Evolutionary conservation across 2,888 invertebrate genomes (phyloP).

Genomic region (Tenthredo amoena): DNA sequence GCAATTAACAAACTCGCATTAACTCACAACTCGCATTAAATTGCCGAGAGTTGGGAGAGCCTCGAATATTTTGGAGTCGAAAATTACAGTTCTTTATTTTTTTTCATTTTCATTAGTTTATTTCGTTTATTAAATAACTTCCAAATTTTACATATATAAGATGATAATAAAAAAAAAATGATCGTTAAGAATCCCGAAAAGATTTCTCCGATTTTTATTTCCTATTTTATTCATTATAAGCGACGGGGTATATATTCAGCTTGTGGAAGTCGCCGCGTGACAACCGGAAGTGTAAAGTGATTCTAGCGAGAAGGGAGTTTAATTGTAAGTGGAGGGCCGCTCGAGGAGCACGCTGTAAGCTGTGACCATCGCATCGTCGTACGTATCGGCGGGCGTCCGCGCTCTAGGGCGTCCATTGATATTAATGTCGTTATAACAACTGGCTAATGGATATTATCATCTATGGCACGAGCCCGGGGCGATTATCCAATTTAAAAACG

Average conservation of each 20-base stretch:
- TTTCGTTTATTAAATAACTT: background rate
- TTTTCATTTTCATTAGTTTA: background rate
- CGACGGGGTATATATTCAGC: background rate
- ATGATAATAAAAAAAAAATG: too few relatives aligned
- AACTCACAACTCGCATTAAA: conserved; percentile 5
- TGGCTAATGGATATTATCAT: conserved; percentile 65
- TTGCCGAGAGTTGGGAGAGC: conserved; percentile 41
- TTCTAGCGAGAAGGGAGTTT: conserved; percentile 15
- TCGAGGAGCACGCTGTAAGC: background rate
- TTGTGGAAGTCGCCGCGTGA: background rate
- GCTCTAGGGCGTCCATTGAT: conserved; percentile 63
- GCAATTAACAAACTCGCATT: conserved; percentile 12
- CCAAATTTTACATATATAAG: too few relatives aligned
- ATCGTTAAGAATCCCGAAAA: too few relatives aligned
- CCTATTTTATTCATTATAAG: too few relatives aligned
- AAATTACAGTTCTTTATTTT: background rate
- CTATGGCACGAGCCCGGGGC: conserved; percentile 67
- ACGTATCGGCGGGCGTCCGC: conserved; percentile 27
- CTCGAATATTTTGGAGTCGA: background rate
- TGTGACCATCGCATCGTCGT: too few relatives aligned
- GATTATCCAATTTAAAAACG: conserved; percentile 66
- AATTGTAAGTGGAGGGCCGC: conserved; percentile 13
- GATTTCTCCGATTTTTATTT: too few relatives aligned
- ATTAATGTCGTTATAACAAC: conserved; percentile 66
- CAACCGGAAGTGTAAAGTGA: conserved; percentile 47